Percentiles rank a stretch among this genome's conserved stretches.
Evolutionary conservation across 2,113 vertebrate species (phyloP).

Genomic region (Salvator merianae): DNA sequence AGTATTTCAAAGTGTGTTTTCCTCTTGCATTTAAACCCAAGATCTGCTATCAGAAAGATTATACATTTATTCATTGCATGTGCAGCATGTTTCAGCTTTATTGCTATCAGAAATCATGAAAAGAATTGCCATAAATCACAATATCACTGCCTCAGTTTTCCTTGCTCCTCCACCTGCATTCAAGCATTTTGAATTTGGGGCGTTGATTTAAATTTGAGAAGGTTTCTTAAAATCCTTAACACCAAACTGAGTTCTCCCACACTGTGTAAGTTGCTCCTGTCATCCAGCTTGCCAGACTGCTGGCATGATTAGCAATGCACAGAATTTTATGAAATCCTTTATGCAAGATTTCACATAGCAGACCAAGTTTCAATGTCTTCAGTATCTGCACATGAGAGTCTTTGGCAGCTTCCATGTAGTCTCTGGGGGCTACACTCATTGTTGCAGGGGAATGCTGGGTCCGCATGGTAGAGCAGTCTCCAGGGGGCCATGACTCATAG

Average conservation of each 20-base stretch:
- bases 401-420: too few species aligned
- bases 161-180: fast-evolving
- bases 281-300: not conserved
- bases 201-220: not conserved
- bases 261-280: not conserved
- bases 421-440: too few species aligned
- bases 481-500: too few species aligned
- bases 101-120: not conserved
- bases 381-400: too few species aligned
- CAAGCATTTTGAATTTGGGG: slow-evolving; percentile 3
- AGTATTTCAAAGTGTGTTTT: slow-evolving; percentile 24
- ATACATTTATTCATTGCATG: slow-evolving; percentile 23
- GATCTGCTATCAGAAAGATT: slow-evolving; percentile 19
- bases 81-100: not conserved
- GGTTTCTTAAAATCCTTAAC: not conserved
- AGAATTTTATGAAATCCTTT: not conserved
- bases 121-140: slow-evolving; percentile 27
- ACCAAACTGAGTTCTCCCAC: not conserved
- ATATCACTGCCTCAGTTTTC: not conserved
- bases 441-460: too few species aligned
- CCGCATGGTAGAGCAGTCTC: too few species aligned
- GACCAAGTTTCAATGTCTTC: not conserved
- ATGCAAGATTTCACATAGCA: not conserved
- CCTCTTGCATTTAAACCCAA: not conserved
- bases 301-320: not conserved